These are phyloP conservation scores for Tringa solitaria DNA, from an alignment of 2,113 vertebrate genomes.

Conservation along the genomic window DNA sequence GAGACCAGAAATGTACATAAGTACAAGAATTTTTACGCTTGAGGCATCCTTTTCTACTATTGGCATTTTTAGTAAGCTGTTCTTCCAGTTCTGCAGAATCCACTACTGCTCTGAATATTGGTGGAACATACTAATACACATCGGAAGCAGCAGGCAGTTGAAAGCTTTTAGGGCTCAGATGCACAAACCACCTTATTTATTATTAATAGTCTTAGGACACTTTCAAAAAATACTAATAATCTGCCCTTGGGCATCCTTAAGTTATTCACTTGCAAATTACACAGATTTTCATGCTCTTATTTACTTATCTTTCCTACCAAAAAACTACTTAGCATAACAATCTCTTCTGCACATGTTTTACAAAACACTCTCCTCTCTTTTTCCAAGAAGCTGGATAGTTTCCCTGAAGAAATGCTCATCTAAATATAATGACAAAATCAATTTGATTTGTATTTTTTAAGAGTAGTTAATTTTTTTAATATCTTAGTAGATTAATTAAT, in stretches of 20 bases:
- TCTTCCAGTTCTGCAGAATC: not conserved
- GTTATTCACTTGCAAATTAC: constrained; percentile 32
- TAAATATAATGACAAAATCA: not conserved
- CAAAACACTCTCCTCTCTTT: not conserved
- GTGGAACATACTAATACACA: not conserved
- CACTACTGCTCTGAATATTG: not conserved
- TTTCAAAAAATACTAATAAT: constrained; percentile 38
- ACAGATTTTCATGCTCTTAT: constrained; percentile 20
- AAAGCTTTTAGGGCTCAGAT: constrained; percentile 35
- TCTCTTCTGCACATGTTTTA: not conserved
- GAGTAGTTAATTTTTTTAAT: not conserved
- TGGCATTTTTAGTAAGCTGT: not conserved
- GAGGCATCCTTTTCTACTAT: not conserved
- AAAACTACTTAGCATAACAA: constrained; percentile 24
- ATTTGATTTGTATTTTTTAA: not conserved
- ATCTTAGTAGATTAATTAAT: not conserved
- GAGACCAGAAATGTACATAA: not conserved
- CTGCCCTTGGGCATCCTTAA: constrained; percentile 24
- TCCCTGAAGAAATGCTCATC: not conserved
- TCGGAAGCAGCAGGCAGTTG: not conserved
- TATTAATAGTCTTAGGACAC: constrained; percentile 22
- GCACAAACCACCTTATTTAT: constrained; percentile 26
- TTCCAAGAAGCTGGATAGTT: not conserved
- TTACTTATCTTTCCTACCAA: constrained; percentile 14
- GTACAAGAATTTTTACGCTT: not conserved